Conservation (phyloP, 2,797 vertebrate genomes). For the Ptychadena robeensis region DNA sequence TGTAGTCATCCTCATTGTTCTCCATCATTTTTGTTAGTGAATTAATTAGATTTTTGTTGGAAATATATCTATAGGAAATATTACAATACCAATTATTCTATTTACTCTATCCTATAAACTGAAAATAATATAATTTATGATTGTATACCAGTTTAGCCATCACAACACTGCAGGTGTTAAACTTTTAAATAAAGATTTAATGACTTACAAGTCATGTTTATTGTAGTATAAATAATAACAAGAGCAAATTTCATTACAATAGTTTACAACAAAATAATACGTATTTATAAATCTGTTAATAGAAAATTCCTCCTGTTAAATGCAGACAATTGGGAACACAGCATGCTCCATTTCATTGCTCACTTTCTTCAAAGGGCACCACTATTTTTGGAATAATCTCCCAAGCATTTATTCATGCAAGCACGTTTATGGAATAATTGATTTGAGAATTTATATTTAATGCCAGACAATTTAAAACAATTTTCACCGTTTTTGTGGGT, state of each 20-base stretch:
- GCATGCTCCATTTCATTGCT: conserved; percentile 1
- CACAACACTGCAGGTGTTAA: background rate
- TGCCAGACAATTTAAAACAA: conserved; percentile 26
- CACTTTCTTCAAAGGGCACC: conserved; percentile 30
- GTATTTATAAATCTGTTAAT: conserved; percentile 21
- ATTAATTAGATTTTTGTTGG: no score
- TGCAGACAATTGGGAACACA: conserved; percentile 27
- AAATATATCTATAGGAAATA: no score
- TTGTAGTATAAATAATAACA: background rate
- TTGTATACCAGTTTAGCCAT: background rate
- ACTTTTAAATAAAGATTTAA: background rate
- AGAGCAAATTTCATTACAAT: background rate
- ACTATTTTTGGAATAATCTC: conserved; percentile 33
- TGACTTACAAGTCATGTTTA: background rate
- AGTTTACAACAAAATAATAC: background rate
- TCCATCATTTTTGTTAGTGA: no score
- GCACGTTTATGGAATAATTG: conserved; percentile 1
- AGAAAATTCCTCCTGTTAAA: conserved; percentile 26
- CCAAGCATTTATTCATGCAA: conserved; percentile 31
- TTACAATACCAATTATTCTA: background rate
- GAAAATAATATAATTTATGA: no score
- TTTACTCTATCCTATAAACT: background rate
- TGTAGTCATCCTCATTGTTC: no score
- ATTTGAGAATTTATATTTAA: conserved; percentile 40
- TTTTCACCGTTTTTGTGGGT: background rate